Conservation (phyloP, 1,140 invertebrate genomes). For the Drosophila grimshawi region DNA sequence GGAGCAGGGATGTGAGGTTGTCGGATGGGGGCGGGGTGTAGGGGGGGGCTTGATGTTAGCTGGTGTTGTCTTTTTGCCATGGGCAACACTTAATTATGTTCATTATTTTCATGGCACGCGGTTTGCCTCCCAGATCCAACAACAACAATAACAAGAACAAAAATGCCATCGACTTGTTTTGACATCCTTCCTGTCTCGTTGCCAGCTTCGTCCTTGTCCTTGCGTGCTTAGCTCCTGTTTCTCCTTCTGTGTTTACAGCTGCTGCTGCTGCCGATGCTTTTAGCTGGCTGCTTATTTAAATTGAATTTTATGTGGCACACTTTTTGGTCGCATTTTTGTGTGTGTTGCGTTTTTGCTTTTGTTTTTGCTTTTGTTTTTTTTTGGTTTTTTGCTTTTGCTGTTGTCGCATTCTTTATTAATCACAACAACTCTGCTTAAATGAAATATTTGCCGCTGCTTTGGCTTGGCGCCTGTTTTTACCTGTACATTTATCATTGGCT, state of each 20-base stretch:
- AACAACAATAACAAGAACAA: background rate
- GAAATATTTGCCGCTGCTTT: conserved; percentile 19
- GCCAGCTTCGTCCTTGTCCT: conserved; percentile 10
- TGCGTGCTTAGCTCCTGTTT: background rate
- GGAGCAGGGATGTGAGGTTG: conserved; percentile 1
- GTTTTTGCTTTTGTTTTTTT: conserved; percentile 11
- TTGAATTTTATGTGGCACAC: conserved; percentile 68
- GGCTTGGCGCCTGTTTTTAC: conserved; percentile 51
- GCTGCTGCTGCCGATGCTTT: too few relatives aligned
- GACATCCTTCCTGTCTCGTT: conserved; percentile 10
- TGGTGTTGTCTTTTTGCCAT: conserved; percentile 67
- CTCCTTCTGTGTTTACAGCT: background rate
- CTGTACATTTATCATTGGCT: conserved; percentile 38
- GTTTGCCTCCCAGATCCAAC: conserved; percentile 41
- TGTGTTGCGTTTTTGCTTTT: conserved; percentile 1
- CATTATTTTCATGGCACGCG: conserved; percentile 81
- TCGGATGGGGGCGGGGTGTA: background rate
- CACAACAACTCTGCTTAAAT: conserved; percentile 18
- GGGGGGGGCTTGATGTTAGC: conserved; percentile 8
- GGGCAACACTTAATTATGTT: conserved; percentile 83
- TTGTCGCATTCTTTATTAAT: conserved; percentile 65
- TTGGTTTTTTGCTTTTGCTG: background rate
- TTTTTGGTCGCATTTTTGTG: conserved; percentile 24
- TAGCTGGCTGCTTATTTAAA: conserved; percentile 73
- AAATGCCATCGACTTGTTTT: conserved; percentile 36